Conservation (phyloP, 2,888 invertebrate species). For the Andrena fulva region DNA sequence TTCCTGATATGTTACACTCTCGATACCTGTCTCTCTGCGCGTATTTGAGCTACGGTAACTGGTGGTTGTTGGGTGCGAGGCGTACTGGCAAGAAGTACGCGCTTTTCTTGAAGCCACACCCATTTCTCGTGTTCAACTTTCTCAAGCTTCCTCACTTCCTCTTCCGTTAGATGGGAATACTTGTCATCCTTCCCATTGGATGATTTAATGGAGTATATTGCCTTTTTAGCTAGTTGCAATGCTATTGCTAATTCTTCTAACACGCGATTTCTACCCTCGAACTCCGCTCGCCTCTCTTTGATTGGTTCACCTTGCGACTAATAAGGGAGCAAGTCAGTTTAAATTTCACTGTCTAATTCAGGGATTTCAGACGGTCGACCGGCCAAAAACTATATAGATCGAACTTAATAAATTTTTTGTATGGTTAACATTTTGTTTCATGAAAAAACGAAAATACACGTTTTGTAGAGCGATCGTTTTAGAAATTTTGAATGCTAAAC, state of each 20-base stretch:
- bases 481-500: no score
- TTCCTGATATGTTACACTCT: slow-evolving; percentile 82
- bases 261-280: slow-evolving; percentile 91
- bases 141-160: slow-evolving; percentile 92
- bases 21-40: slow-evolving; percentile 91
- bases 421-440: no score
- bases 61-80: slow-evolving; percentile 91
- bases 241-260: slow-evolving; percentile 92
- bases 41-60: slow-evolving; percentile 92
- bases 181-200: slow-evolving; percentile 87
- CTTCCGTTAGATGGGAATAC: slow-evolving; percentile 92
- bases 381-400: no score
- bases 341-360: background rate
- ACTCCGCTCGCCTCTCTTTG: slow-evolving; percentile 92
- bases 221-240: slow-evolving; percentile 93
- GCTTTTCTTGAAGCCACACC: slow-evolving; percentile 92
- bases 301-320: slow-evolving; percentile 95
- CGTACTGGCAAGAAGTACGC: slow-evolving; percentile 88
- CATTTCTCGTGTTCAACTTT: slow-evolving; percentile 87
- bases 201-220: slow-evolving; percentile 89
- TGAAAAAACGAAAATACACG: no score
- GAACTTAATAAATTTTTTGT: no score
- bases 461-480: no score
- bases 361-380: no score
- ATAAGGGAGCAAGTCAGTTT: slow-evolving; percentile 5